Evolutionary conservation across 1,140 invertebrate genomes (phyloP).

Genomic region (Danaus melanippus): DNA sequence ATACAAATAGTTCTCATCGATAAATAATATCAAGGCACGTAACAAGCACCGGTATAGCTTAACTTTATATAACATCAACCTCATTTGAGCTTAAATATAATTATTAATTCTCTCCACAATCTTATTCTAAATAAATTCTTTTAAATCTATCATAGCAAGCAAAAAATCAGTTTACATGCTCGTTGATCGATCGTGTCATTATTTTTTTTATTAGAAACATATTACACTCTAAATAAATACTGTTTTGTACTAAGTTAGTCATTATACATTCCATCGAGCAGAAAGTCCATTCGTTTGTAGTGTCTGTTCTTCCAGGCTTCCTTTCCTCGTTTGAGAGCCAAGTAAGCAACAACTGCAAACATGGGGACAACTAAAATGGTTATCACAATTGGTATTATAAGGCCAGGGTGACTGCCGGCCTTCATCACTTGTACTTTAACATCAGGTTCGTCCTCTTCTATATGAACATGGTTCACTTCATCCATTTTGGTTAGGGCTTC

Average conservation of each 20-base stretch:
- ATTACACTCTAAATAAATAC: not conserved
- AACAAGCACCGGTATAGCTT: conserved; percentile 26
- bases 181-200: no score
- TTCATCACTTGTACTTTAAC: conserved; percentile 24
- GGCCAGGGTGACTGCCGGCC: conserved; percentile 64
- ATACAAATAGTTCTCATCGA: conserved; percentile 14
- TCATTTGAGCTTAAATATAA: not conserved
- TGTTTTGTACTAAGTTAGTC: conserved; percentile 60
- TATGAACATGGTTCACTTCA: conserved; percentile 21
- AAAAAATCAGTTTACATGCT: not conserved
- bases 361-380: conserved; percentile 77
- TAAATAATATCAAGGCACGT: conserved; percentile 32
- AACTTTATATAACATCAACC: conserved; percentile 7
- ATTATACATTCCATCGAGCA: conserved; percentile 87
- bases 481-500: conserved; percentile 31
- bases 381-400: conserved; percentile 78
- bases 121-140: not conserved
- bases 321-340: conserved; percentile 76
- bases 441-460: conserved; percentile 22
- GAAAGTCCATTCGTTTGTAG: conserved; percentile 84
- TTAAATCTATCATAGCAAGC: not conserved
- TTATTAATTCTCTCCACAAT: not conserved
- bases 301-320: conserved; percentile 85
- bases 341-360: conserved; percentile 73
- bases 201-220: no score